phyloP scores from a whole-genome alignment of 2,888 invertebrate species.

The Campoletis raptor region DNA sequence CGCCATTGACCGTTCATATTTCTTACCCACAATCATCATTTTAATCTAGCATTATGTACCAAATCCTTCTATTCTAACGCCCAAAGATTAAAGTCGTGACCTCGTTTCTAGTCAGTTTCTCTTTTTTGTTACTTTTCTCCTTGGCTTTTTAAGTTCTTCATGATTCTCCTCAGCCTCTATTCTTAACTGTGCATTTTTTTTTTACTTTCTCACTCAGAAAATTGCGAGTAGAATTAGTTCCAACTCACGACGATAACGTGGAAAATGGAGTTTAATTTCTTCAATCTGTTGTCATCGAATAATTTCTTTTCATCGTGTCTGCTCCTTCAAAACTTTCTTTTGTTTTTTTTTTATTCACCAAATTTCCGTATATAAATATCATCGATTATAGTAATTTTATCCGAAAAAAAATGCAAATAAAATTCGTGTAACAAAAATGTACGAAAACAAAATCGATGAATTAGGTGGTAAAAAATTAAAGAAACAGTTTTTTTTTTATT shows the following conservation, averaged over 20 bases:
- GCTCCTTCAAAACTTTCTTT: background rate
- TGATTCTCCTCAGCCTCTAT: background rate
- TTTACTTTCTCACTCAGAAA: background rate
- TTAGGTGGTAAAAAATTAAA: no score
- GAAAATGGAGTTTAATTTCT: no score
- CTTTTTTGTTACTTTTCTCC: conserved; percentile 22
- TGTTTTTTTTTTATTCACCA: background rate
- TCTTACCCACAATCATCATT: background rate
- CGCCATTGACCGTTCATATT: background rate
- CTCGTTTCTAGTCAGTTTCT: conserved; percentile 15
- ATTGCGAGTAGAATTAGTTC: background rate
- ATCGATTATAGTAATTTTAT: background rate
- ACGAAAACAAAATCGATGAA: background rate
- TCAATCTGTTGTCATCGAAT: background rate
- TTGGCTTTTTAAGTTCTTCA: background rate
- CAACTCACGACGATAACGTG: background rate
- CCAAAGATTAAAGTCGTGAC: conserved; percentile 50
- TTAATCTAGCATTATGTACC: background rate
- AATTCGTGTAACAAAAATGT: background rate
- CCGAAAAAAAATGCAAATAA: background rate
- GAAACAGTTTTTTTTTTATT: no score
- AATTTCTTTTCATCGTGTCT: background rate
- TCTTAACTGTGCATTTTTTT: background rate
- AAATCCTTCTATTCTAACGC: background rate
- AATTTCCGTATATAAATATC: background rate